A percentile compares a stretch with the other conserved stretches of the same genome.
These are phyloP conservation scores for Parazoanthus atlanticus DNA, from an alignment of 92 coral and sea anemone species.

Conservation along the genomic window DNA sequence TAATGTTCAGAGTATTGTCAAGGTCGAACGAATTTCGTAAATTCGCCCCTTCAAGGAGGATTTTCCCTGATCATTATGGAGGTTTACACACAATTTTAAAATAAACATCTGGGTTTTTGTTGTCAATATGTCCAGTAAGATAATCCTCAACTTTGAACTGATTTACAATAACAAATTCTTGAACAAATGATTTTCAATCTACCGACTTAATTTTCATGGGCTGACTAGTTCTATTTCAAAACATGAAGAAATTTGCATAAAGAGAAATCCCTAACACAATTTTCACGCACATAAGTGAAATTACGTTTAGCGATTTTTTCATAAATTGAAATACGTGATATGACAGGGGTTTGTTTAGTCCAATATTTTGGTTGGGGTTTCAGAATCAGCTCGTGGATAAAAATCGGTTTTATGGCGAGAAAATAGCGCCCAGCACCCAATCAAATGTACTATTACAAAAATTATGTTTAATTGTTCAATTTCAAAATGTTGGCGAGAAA, in stretches of 20 bases:
- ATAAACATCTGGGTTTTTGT: conserved; percentile 2
- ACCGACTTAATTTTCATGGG: conserved; percentile 3
- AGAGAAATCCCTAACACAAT: background rate
- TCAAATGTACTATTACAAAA: background rate
- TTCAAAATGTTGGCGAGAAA: conserved; percentile 18
- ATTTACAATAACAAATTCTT: conserved; percentile 6
- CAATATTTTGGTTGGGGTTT: conserved; percentile 7
- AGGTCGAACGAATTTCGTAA: background rate
- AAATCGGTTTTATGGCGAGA: background rate
- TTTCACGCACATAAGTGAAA: background rate
- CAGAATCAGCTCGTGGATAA: background rate
- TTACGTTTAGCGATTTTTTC: background rate
- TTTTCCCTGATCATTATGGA: background rate
- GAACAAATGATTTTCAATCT: conserved; percentile 13
- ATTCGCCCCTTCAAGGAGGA: background rate
- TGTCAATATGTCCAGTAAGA: background rate
- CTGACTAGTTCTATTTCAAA: background rate
- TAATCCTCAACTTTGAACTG: background rate
- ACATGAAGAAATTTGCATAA: background rate
- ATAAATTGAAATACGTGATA: conserved; percentile 1
- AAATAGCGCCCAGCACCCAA: conserved; percentile 28
- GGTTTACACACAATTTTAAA: background rate
- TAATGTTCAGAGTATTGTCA: background rate
- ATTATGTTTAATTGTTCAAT: conserved; percentile 38
- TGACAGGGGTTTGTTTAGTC: background rate